Conservation (phyloP, 1,140 invertebrate genomes). For the Leptinotarsa undecemlineata region DNA sequence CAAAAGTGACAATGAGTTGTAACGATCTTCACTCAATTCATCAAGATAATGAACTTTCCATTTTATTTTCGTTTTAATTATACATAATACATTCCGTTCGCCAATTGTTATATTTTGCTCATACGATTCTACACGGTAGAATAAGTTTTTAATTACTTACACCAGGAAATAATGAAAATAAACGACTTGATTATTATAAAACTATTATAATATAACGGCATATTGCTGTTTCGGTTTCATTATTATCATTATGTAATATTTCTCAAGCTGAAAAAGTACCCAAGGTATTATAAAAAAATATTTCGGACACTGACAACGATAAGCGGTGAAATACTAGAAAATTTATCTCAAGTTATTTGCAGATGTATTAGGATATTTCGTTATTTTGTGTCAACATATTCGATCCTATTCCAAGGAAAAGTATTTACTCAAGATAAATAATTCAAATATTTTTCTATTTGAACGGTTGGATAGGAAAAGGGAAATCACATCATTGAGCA, state of each 20-base stretch:
- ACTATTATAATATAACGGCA: not conserved
- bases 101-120: conserved; percentile 1
- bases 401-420: not conserved
- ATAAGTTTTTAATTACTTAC: not conserved
- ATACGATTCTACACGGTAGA: not conserved
- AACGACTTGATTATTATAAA: not conserved
- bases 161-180: not conserved
- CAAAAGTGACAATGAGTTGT: not conserved
- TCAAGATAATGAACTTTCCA: not conserved
- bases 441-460: too few relatives aligned
- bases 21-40: not conserved
- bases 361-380: not conserved
- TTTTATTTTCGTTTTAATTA: not conserved
- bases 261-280: not conserved
- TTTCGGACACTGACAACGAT: too few relatives aligned
- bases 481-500: too few relatives aligned
- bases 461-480: too few relatives aligned
- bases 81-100: not conserved
- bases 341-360: too few relatives aligned
- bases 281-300: not conserved
- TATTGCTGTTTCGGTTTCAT: not conserved
- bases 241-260: not conserved
- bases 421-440: too few relatives aligned
- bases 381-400: not conserved
- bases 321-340: too few relatives aligned